Evolutionary conservation across 2,797 vertebrate genomes (phyloP).

Genomic region (Labroides dimidiatus): DNA sequence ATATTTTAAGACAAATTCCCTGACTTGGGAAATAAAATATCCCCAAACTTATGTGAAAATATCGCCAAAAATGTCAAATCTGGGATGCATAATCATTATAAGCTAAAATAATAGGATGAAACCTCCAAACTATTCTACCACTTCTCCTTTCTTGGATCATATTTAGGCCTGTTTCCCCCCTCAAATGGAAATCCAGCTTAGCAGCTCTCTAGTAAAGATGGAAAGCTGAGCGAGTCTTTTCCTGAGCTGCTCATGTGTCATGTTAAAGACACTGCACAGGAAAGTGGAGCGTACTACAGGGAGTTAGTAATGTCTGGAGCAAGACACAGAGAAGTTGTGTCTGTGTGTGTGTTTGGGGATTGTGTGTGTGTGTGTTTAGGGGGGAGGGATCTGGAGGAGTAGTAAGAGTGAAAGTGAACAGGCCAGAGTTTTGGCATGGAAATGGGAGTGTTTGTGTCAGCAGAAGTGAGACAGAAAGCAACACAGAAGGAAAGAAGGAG

Average conservation of each 20-base stretch:
- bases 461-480: constrained; percentile 43
- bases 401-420: constrained; percentile 68
- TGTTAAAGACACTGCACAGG: constrained; percentile 58
- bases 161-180: neutral
- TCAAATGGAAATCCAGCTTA: constrained; percentile 41
- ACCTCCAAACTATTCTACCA: constrained; percentile 1
- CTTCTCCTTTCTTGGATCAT: constrained; percentile 21
- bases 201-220: constrained; percentile 33
- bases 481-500: constrained; percentile 22
- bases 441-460: constrained; percentile 62
- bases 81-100: neutral
- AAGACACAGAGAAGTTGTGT: constrained; percentile 52
- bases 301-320: constrained; percentile 61
- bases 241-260: constrained; percentile 63
- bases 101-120: constrained; percentile 8
- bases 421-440: constrained; percentile 45
- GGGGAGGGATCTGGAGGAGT: constrained; percentile 51
- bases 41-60: neutral
- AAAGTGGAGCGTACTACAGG: constrained; percentile 50
- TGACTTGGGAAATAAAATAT: neutral
- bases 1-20: neutral
- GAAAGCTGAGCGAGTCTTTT: constrained; percentile 59
- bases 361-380: constrained; percentile 20
- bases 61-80: neutral
- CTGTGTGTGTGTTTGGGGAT: constrained; percentile 24